Evolutionary conservation across 1,140 invertebrate species (phyloP).

Genomic region (Caenorhabditis briggsae): DNA sequence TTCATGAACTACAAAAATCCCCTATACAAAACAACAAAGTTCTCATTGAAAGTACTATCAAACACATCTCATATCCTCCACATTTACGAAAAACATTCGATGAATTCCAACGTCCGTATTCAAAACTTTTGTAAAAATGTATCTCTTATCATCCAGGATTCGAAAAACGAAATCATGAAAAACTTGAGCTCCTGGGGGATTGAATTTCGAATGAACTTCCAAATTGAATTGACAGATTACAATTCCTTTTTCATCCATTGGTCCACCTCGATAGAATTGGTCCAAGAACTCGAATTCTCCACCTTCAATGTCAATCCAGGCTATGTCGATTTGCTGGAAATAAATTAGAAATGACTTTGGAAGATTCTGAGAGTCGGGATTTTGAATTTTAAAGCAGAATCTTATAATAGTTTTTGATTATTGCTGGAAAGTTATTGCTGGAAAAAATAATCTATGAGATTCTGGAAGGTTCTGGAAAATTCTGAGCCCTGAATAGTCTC

Average conservation of each 20-base stretch:
- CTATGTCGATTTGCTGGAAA: neutral
- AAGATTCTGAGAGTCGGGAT: too few relatives aligned
- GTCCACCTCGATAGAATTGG: neutral
- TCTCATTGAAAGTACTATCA: neutral
- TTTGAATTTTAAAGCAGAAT: too few relatives aligned
- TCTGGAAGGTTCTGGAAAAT: too few relatives aligned
- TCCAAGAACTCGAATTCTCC: constrained; percentile 7
- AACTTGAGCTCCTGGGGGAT: neutral
- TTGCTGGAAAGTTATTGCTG: too few relatives aligned
- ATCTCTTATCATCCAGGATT: neutral
- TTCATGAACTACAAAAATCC: too few relatives aligned
- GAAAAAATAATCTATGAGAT: too few relatives aligned
- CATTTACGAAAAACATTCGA: neutral
- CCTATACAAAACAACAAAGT: too few relatives aligned
- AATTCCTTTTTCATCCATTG: constrained; percentile 20
- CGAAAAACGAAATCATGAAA: constrained; percentile 5
- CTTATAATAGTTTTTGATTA: too few relatives aligned
- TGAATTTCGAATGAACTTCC: constrained; percentile 25
- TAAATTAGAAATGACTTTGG: neutral
- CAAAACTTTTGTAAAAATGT: too few relatives aligned
- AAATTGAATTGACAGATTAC: constrained; percentile 20
- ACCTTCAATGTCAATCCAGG: neutral
- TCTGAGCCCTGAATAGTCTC: too few relatives aligned
- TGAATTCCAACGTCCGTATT: neutral
- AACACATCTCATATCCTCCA: neutral